phyloP scores from a whole-genome alignment of 1,140 invertebrate species.

The Diachasmimorpha longicaudata region DNA sequence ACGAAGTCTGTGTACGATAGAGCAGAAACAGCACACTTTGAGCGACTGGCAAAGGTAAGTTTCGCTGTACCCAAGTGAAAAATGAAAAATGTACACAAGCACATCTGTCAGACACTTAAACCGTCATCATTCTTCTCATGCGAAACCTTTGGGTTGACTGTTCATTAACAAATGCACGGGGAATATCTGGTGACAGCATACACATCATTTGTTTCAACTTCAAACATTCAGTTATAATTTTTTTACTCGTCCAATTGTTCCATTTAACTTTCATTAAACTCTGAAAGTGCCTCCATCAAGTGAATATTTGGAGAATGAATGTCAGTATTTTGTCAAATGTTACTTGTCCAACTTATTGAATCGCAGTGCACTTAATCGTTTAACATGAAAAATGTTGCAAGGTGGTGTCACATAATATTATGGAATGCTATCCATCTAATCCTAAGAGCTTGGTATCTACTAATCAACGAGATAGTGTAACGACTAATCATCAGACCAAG shows the following conservation, averaged over 20 bases:
- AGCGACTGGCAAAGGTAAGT: conserved; percentile 60
- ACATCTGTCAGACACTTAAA: conserved; percentile 27
- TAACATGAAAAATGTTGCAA: conserved; percentile 29
- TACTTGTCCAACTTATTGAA: neutral
- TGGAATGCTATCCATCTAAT: conserved; percentile 24
- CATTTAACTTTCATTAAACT: neutral
- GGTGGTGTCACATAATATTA: conserved; percentile 22
- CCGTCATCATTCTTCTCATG: conserved; percentile 7
- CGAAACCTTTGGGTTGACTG: neutral
- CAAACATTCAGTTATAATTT: neutral
- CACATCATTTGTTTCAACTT: neutral
- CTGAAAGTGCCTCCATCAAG: neutral
- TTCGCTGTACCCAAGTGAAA: conserved; percentile 8
- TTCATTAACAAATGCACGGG: conserved; percentile 21
- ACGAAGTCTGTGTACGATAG: conserved; percentile 63
- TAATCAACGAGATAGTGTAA: conserved; percentile 29
- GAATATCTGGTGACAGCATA: conserved; percentile 18
- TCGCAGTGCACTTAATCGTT: conserved; percentile 2
- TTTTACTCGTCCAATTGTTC: neutral
- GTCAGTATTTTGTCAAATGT: neutral
- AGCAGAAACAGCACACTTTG: conserved; percentile 61
- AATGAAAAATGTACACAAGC: conserved; percentile 27
- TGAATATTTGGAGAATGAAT: neutral
- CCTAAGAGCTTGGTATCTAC: conserved; percentile 34
- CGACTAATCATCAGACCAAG: conserved; percentile 27